Conservation (phyloP, 92 coral and sea anemone species). For the Epizoanthus scotinus region DNA sequence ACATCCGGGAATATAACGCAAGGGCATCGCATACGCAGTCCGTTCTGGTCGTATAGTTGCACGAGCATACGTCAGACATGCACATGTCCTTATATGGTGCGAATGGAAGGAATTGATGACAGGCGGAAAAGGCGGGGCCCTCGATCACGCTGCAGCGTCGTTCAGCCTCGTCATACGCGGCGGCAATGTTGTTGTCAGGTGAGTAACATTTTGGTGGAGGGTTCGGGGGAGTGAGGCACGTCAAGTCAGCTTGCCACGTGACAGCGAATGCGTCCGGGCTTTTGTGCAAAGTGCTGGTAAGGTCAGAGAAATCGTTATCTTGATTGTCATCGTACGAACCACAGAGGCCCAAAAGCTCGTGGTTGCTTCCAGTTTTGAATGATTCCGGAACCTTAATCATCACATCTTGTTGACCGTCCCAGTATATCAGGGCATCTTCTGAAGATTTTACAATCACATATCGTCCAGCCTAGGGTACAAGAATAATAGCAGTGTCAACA, state of each 20-base stretch:
- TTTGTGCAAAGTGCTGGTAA: slow-evolving; percentile 34
- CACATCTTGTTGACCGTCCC: slow-evolving; percentile 74
- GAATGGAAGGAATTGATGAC: slow-evolving; percentile 52
- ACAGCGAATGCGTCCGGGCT: slow-evolving; percentile 53
- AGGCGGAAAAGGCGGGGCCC: slow-evolving; percentile 54
- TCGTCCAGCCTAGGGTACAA: slow-evolving; percentile 72
- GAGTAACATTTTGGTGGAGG: slow-evolving; percentile 49
- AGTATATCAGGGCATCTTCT: slow-evolving; percentile 56
- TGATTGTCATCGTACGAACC: slow-evolving; percentile 84
- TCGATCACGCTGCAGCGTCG: slow-evolving; percentile 50
- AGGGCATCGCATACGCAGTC: slow-evolving; percentile 82
- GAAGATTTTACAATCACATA: slow-evolving; percentile 68
- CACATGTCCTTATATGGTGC: slow-evolving; percentile 71
- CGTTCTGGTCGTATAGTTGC: slow-evolving; percentile 57
- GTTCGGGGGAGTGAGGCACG: slow-evolving; percentile 44
- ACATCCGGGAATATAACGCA: slow-evolving; percentile 78
- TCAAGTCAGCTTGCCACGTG: slow-evolving; percentile 61
- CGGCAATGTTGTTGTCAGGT: slow-evolving; percentile 35
- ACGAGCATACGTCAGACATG: slow-evolving; percentile 78
- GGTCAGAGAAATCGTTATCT: slow-evolving; percentile 69
- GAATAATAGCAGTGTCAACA: background rate
- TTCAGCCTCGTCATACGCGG: slow-evolving; percentile 49
- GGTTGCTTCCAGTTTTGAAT: slow-evolving; percentile 52
- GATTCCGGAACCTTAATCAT: slow-evolving; percentile 74
- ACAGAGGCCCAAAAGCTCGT: slow-evolving; percentile 78